Evolutionary conservation across 1,140 invertebrate species (phyloP).

Genomic region (Octopus bimaculoides): DNA sequence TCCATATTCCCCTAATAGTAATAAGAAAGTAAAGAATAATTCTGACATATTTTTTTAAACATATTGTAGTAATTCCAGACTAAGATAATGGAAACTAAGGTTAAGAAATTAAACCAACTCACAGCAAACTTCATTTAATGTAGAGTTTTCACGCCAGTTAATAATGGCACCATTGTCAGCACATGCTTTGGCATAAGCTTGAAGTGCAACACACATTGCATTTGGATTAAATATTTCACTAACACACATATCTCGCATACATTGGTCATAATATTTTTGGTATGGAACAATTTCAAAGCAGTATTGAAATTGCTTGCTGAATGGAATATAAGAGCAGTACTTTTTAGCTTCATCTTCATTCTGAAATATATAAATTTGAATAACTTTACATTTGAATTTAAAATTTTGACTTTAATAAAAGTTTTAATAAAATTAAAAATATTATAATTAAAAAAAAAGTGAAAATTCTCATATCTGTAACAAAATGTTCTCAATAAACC

Average conservation of each 20-base stretch:
- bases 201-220: constrained; percentile 6
- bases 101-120: background rate
- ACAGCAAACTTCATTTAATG: background rate
- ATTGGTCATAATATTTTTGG: background rate
- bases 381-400: no score
- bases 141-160: background rate
- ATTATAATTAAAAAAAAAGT: no score
- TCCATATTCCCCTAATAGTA: no score
- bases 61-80: no score
- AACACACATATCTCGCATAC: constrained; percentile 9
- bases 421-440: no score
- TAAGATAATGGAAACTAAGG: no score
- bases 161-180: background rate
- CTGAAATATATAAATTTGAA: background rate
- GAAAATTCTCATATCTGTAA: no score
- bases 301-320: background rate
- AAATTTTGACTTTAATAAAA: no score
- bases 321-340: background rate
- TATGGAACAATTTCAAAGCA: background rate
- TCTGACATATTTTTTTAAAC: no score
- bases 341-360: background rate
- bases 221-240: background rate
- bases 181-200: background rate
- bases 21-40: no score
- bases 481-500: no score